Percentiles rank a stretch among this genome's conserved stretches.
These are phyloP conservation scores for Notarius lentiginosus DNA, from an alignment of 2,113 vertebrate species.

Conservation along the genomic window DNA sequence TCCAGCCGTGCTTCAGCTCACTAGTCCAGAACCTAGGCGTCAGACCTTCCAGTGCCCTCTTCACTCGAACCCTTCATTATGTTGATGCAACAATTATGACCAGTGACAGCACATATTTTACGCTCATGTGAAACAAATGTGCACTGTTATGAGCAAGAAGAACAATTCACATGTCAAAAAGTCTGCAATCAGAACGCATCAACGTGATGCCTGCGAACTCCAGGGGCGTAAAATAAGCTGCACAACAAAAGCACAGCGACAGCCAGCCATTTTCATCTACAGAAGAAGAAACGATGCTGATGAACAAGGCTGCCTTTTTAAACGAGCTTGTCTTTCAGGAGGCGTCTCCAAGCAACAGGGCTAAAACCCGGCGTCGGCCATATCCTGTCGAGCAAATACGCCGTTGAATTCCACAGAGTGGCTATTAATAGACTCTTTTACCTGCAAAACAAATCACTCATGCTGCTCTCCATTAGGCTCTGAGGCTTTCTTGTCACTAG, in stretches of 20 bases:
- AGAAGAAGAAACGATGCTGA: slow-evolving; percentile 59
- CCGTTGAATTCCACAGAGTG: slow-evolving; percentile 51
- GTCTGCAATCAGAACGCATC: slow-evolving; percentile 45
- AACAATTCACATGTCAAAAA: slow-evolving; percentile 26
- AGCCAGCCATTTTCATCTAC: slow-evolving; percentile 52
- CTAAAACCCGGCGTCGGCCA: slow-evolving; percentile 64
- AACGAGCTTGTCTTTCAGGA: slow-evolving; percentile 62
- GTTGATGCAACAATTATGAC: slow-evolving; percentile 8
- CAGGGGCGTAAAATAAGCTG: slow-evolving; percentile 22
- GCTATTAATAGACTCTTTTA: slow-evolving; percentile 71
- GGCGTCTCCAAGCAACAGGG: slow-evolving; percentile 72
- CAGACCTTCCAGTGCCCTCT: neutral
- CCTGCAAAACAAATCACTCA: slow-evolving; percentile 67
- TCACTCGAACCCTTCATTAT: neutral
- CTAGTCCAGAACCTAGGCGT: neutral
- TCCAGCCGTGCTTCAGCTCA: slow-evolving; percentile 4
- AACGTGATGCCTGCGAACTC: slow-evolving; percentile 34
- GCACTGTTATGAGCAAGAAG: slow-evolving; percentile 14
- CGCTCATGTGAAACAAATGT: slow-evolving; percentile 9
- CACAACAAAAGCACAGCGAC: slow-evolving; percentile 44
- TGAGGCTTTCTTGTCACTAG: slow-evolving; percentile 33
- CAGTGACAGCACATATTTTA: slow-evolving; percentile 13
- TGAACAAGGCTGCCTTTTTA: slow-evolving; percentile 67
- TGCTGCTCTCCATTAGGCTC: slow-evolving; percentile 50
- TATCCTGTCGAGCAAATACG: slow-evolving; percentile 64